A percentile compares a stretch with the other conserved stretches of the same genome.
These are phyloP conservation scores for Grammomys dolichurus DNA, from an alignment of 2,113 vertebrate species.

Conservation along the genomic window DNA sequence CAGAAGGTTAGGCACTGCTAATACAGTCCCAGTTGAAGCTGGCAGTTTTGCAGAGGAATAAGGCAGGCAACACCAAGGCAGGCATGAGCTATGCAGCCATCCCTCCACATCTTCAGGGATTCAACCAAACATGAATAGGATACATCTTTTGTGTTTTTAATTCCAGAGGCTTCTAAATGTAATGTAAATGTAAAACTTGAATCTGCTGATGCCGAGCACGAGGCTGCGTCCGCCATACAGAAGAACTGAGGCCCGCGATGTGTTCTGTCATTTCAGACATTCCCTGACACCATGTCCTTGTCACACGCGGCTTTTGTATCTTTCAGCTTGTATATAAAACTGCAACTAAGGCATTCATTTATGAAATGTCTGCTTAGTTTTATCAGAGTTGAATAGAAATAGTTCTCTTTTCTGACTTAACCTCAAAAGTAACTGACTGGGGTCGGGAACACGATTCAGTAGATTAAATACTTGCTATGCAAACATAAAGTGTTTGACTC, in stretches of 20 bases:
- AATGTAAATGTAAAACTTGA: background rate
- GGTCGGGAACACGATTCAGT: background rate
- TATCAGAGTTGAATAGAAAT: background rate
- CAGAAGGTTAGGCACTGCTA: background rate
- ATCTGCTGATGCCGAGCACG: background rate
- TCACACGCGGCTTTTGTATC: background rate
- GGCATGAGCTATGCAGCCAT: background rate
- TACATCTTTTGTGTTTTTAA: background rate
- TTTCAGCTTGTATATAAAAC: background rate
- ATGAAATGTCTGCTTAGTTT: background rate
- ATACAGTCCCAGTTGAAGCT: background rate
- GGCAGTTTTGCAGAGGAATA: background rate
- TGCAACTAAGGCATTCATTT: background rate
- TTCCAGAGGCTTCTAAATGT: background rate
- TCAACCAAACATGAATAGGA: background rate
- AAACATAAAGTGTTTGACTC: background rate
- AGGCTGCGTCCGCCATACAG: background rate
- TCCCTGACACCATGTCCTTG: background rate
- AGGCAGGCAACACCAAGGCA: background rate
- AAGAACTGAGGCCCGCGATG: fast-evolving
- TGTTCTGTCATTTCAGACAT: background rate
- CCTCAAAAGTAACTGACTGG: background rate
- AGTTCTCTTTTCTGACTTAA: background rate
- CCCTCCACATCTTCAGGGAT: background rate
- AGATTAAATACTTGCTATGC: background rate